Percentiles rank a stretch among this genome's conserved stretches.
phyloP scores from a whole-genome alignment of 1,140 invertebrate genomes.

The Grapholita molesta region DNA sequence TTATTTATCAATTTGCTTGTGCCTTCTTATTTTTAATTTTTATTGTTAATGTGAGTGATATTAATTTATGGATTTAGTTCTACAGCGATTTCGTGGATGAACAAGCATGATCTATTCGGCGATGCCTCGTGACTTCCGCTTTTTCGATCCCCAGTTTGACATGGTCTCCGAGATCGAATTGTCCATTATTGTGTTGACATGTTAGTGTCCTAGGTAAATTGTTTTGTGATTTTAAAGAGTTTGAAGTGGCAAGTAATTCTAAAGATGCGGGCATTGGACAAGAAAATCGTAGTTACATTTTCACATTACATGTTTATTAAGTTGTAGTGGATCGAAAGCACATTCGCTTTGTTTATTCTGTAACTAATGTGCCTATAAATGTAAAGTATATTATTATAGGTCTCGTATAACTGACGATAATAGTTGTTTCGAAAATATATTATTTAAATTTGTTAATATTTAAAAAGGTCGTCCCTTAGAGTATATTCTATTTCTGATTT shows the following conservation, averaged over 20 bases:
- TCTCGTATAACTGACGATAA: conserved; percentile 64
- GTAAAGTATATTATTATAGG: conserved; percentile 69
- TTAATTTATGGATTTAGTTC: conserved; percentile 71
- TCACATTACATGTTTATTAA: conserved; percentile 54
- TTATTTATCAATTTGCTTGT: conserved; percentile 72
- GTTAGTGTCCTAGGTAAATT: conserved; percentile 67
- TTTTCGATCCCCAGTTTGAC: conserved; percentile 62
- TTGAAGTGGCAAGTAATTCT: conserved; percentile 54
- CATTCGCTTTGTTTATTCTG: conserved; percentile 71
- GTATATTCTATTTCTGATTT: conserved; percentile 20
- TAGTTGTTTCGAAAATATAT: conserved; percentile 56
- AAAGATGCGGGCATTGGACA: conserved; percentile 69
- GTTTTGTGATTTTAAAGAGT: conserved; percentile 56
- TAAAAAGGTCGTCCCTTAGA: conserved; percentile 42
- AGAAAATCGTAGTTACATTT: conserved; percentile 52
- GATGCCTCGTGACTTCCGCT: conserved; percentile 56
- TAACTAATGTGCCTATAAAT: conserved; percentile 77
- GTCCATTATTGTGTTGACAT: conserved; percentile 54
- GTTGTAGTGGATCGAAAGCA: conserved; percentile 71
- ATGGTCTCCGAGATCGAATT: conserved; percentile 45
- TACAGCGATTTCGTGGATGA: conserved; percentile 42
- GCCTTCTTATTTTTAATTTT: conserved; percentile 70
- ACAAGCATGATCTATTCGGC: conserved; percentile 53
- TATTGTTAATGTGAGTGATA: conserved; percentile 65
- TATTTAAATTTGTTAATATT: conserved; percentile 33